Conservation (phyloP, 2,888 invertebrate genomes). For the Dione vanillae region DNA sequence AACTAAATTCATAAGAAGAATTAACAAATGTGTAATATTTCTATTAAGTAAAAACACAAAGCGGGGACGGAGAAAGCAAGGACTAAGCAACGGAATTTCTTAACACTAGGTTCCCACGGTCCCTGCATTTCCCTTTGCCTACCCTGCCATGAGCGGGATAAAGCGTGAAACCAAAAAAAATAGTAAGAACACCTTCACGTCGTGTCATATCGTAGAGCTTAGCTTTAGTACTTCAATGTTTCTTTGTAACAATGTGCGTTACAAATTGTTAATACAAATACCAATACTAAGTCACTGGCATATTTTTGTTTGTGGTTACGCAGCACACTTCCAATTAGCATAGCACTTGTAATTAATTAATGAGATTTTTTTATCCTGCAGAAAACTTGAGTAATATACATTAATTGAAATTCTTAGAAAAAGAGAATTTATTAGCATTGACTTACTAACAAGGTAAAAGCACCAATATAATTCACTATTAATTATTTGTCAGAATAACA, state of each 20-base stretch:
- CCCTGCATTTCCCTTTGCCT: too few species aligned
- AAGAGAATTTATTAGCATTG: slow-evolving; percentile 9
- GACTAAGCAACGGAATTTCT: too few species aligned
- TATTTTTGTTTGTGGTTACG: neutral
- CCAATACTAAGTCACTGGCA: neutral
- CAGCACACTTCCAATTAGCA: neutral
- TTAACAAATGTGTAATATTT: too few species aligned
- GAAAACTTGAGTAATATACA: neutral
- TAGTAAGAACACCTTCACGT: too few species aligned
- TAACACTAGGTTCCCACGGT: too few species aligned
- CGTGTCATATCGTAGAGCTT: too few species aligned
- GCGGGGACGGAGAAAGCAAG: too few species aligned
- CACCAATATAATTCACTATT: neutral
- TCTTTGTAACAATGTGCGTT: neutral
- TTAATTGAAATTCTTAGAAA: neutral
- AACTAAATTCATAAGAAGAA: too few species aligned
- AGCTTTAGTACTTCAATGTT: too few species aligned
- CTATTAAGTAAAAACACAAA: too few species aligned
- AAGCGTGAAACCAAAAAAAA: too few species aligned
- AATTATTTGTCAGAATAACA: neutral
- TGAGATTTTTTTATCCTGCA: neutral
- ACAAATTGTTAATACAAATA: neutral
- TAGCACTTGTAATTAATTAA: neutral
- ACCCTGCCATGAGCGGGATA: too few species aligned
- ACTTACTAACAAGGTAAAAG: slow-evolving; percentile 12